These are phyloP conservation scores for Bembecia ichneumoniformis DNA, from an alignment of 2,888 invertebrate species.

Conservation along the genomic window DNA sequence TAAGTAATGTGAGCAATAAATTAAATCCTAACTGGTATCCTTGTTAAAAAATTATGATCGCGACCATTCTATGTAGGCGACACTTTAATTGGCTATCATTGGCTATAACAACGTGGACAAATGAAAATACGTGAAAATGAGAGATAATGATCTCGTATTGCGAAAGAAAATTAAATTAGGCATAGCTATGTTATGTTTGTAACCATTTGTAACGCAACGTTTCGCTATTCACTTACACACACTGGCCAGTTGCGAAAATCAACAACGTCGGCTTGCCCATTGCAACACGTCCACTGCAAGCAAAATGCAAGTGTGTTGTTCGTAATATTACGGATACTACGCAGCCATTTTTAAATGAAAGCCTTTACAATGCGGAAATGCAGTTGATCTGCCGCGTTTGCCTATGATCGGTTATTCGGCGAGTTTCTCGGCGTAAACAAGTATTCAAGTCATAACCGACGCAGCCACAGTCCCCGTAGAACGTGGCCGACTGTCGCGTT, in stretches of 20 bases:
- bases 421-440: conserved; percentile 48
- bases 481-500: conserved; percentile 42
- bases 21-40: not conserved
- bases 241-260: conserved; percentile 20
- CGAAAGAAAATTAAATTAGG: not conserved
- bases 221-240: conserved; percentile 1
- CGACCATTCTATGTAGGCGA: too few relatives aligned
- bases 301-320: conserved; percentile 17
- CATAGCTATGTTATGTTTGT: not conserved
- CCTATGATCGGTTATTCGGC: conserved; percentile 39
- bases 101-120: too few relatives aligned
- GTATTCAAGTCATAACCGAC: conserved; percentile 55
- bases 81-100: too few relatives aligned
- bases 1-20: too few relatives aligned
- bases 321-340: conserved; percentile 30
- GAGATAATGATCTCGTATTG: not conserved
- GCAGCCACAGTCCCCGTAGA: conserved; percentile 50
- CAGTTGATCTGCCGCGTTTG: conserved; percentile 35
- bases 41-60: too few relatives aligned
- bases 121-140: too few relatives aligned
- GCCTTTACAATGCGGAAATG: conserved; percentile 41
- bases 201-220: not conserved
- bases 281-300: conserved; percentile 23
- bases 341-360: conserved; percentile 42
- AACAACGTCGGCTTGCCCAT: conserved; percentile 19